Percentiles rank a stretch among this genome's conserved stretches.
Evolutionary conservation across 1,140 invertebrate genomes (phyloP).

Genomic region (Formica selysi): DNA sequence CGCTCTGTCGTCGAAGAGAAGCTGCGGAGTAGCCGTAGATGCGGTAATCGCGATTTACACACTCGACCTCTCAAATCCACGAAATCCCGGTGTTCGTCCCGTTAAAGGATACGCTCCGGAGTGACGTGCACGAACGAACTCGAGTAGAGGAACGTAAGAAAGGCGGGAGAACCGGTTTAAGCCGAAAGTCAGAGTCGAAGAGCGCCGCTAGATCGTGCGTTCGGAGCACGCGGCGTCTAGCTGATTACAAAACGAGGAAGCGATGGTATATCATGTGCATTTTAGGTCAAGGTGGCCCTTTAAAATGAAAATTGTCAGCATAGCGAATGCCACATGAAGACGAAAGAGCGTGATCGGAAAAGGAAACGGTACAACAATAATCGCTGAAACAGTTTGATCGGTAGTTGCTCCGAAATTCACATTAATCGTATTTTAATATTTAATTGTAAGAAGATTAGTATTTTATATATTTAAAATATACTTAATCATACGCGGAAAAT

Average conservation of each 20-base stretch:
- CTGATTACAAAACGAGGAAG: constrained; percentile 41
- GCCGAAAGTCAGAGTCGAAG: constrained; percentile 72
- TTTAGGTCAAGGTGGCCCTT: constrained; percentile 9
- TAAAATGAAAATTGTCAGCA: background rate
- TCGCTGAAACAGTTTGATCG: background rate
- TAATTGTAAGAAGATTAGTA: background rate
- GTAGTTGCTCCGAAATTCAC: constrained; percentile 10
- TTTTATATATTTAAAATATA: constrained; percentile 19
- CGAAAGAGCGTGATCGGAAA: background rate
- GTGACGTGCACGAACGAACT: constrained; percentile 64
- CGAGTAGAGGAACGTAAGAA: constrained; percentile 33
- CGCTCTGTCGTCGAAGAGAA: background rate
- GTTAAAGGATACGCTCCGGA: constrained; percentile 71
- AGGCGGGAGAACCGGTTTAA: constrained; percentile 78
- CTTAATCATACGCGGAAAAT: background rate
- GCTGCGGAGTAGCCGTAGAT: background rate
- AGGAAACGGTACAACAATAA: background rate
- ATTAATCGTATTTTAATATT: background rate
- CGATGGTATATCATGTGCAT: background rate
- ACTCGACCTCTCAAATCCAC: constrained; percentile 54
- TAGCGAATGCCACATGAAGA: background rate
- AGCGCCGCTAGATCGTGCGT: constrained; percentile 62
- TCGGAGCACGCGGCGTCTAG: constrained; percentile 34
- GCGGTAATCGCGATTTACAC: constrained; percentile 66
- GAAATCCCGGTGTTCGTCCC: constrained; percentile 73